Percentiles rank a stretch among this genome's conserved stretches.
Conservation (phyloP, 53 echinoderm and acorn worm genomes). For the Hippasteria phrygiana region DNA sequence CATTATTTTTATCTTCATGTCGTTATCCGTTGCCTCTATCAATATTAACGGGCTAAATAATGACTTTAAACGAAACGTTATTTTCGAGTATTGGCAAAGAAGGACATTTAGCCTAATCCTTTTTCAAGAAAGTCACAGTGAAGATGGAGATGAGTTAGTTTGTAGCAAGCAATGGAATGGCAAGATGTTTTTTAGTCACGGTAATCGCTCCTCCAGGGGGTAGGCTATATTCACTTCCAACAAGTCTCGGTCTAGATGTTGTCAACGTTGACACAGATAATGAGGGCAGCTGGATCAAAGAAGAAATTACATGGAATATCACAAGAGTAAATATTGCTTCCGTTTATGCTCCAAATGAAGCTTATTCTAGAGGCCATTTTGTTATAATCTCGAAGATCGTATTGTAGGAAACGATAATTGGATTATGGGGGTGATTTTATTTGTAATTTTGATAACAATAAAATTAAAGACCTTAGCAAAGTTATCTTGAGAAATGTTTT, state of each 20-base stretch:
- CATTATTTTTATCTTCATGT: not conserved
- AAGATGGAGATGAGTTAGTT: not conserved
- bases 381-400: too few relatives aligned
- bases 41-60: not conserved
- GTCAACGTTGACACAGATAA: too few relatives aligned
- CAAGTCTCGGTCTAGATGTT: too few relatives aligned
- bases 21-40: not conserved
- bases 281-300: too few relatives aligned
- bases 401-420: not conserved
- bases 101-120: too few relatives aligned
- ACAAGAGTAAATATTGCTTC: not conserved
- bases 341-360: too few relatives aligned
- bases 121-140: slow-evolving; percentile 18
- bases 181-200: slow-evolving; percentile 11
- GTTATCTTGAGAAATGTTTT: too few relatives aligned
- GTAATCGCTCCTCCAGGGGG: too few relatives aligned
- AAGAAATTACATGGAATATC: too few relatives aligned
- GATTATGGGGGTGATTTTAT: slow-evolving; percentile 37
- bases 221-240: not conserved
- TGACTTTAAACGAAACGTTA: not conserved
- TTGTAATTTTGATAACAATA: not conserved
- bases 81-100: not conserved
- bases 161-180: slow-evolving; percentile 14
- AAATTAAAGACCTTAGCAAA: too few relatives aligned
- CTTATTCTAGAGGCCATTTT: too few relatives aligned